Evolutionary conservation across 2,797 vertebrate species (phyloP).

Genomic region (Dendrocincla tyrannina): DNA sequence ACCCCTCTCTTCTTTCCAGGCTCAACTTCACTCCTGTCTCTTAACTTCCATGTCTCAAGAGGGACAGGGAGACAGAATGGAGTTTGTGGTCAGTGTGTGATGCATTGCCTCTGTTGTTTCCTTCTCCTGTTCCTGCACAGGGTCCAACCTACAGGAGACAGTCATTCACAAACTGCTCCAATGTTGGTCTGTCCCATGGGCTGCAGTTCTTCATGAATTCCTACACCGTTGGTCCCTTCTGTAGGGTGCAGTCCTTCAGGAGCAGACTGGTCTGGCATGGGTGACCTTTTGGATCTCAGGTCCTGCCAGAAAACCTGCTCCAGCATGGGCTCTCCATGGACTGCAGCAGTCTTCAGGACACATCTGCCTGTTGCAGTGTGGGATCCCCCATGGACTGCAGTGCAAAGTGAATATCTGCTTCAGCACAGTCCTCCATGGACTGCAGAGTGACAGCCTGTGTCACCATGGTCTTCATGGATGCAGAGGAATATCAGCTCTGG

Average conservation of each 20-base stretch:
- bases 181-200: not conserved
- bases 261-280: not conserved
- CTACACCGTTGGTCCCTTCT: not conserved
- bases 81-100: not conserved
- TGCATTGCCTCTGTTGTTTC: not conserved
- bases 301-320: not conserved
- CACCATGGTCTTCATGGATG: not conserved
- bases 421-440: not conserved
- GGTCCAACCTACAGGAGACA: not conserved
- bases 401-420: not conserved
- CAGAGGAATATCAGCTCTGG: not conserved
- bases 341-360: not conserved
- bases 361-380: not conserved
- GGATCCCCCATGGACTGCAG: not conserved
- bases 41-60: not conserved
- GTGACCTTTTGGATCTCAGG: not conserved
- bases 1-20: not conserved
- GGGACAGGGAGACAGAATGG: accelerated
- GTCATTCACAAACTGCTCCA: not conserved
- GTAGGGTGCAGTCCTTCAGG: not conserved
- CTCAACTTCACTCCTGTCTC: not conserved
- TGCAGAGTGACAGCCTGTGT: not conserved
- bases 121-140: accelerated
- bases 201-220: not conserved
- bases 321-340: not conserved